Percentiles rank a stretch among this genome's conserved stretches.
Evolutionary conservation across 2,113 vertebrate genomes (phyloP).

Genomic region (Chamaea fasciata): DNA sequence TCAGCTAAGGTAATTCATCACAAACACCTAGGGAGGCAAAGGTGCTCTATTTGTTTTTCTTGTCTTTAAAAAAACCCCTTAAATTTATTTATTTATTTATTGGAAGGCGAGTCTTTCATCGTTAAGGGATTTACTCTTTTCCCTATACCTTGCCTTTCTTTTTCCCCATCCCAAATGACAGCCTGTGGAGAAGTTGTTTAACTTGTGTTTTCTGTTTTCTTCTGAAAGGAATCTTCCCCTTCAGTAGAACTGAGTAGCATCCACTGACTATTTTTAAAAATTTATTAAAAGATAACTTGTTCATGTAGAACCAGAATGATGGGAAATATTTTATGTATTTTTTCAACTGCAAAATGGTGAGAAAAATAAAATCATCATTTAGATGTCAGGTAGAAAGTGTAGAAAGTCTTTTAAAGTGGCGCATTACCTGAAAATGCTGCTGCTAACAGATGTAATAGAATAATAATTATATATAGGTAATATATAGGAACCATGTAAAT

Average conservation of each 20-base stretch:
- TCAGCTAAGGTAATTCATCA: background rate
- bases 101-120: no score
- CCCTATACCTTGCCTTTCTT: background rate
- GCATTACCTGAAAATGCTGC: background rate
- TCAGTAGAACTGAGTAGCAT: background rate
- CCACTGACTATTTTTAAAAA: background rate
- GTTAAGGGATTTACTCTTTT: background rate
- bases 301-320: background rate
- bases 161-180: background rate
- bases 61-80: background rate
- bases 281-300: background rate
- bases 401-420: background rate
- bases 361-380: background rate
- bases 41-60: background rate
- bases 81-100: no score
- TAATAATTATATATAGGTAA: background rate
- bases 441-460: background rate
- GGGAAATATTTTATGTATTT: background rate
- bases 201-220: background rate
- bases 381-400: background rate
- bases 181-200: background rate
- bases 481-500: background rate
- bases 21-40: background rate
- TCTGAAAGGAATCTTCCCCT: background rate
- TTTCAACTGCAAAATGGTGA: background rate